These are phyloP conservation scores for Psittacara wagleri DNA, from an alignment of 2,113 vertebrate genomes.

Conservation along the genomic window DNA sequence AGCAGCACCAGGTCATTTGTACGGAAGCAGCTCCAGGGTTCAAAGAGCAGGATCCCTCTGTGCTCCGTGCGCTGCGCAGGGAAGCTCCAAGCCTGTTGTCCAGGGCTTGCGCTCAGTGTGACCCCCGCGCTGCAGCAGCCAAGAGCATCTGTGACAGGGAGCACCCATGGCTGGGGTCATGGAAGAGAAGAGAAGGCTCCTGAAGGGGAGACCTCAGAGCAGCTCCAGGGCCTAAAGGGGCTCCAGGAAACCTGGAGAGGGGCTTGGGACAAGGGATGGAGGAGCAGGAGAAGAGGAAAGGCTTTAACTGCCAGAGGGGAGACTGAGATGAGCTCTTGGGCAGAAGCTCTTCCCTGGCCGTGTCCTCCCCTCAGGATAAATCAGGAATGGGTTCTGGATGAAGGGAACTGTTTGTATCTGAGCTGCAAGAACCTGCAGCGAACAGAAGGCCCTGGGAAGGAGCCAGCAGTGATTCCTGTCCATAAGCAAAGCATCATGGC, in stretches of 20 bases:
- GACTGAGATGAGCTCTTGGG: background rate
- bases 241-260: background rate
- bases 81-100: background rate
- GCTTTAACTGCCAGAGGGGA: background rate
- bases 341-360: no score
- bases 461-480: background rate
- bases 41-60: background rate
- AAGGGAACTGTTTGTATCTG: background rate
- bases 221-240: background rate
- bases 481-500: background rate
- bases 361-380: background rate
- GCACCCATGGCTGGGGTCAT: background rate
- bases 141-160: accelerated
- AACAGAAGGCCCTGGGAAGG: background rate
- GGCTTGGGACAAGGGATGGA: background rate
- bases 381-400: background rate
- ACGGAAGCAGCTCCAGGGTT: background rate
- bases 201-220: background rate
- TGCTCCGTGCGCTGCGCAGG: background rate
- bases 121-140: background rate
- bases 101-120: background rate
- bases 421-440: background rate
- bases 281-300: background rate
- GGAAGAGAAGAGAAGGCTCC: background rate
- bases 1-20: background rate